Conservation (phyloP, 2,888 invertebrate genomes). For the Leptinotarsa rubiginosa region DNA sequence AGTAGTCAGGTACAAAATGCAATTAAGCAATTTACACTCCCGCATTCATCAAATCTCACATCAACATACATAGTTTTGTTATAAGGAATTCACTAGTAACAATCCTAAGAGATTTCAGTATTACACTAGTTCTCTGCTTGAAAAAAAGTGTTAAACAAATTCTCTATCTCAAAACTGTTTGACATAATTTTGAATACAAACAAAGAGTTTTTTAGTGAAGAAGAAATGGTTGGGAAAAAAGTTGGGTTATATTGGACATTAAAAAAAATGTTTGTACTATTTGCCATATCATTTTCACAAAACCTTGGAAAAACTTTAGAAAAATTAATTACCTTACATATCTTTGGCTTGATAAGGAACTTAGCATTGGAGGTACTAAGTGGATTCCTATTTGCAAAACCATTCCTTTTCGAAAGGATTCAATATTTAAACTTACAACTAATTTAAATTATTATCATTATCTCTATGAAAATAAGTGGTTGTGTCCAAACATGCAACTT, state of each 20-base stretch:
- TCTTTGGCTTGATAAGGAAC: neutral
- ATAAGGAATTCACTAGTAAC: constrained; percentile 1
- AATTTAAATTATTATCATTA: constrained; percentile 20
- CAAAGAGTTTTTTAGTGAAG: too few relatives aligned
- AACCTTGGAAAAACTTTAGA: neutral
- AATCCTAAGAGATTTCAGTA: neutral
- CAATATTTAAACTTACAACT: constrained; percentile 19
- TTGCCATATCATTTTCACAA: too few relatives aligned
- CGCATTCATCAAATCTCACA: constrained; percentile 31
- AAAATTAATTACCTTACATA: neutral
- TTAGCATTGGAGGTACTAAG: neutral
- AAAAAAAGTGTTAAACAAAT: neutral
- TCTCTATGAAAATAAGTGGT: constrained; percentile 4
- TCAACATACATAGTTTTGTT: constrained; percentile 11
- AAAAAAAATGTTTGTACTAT: too few relatives aligned
- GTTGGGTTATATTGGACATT: too few relatives aligned
- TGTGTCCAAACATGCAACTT: neutral
- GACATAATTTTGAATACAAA: too few relatives aligned
- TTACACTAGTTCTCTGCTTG: too few relatives aligned
- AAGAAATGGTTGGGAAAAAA: too few relatives aligned
- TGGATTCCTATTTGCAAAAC: constrained; percentile 2
- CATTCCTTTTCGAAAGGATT: neutral
- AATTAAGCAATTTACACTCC: constrained; percentile 40
- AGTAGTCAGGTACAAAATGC: constrained; percentile 54
- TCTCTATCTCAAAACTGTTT: too few relatives aligned